Conservation (phyloP, 1,140 invertebrate genomes). For the Penaeus japonicus region DNA sequence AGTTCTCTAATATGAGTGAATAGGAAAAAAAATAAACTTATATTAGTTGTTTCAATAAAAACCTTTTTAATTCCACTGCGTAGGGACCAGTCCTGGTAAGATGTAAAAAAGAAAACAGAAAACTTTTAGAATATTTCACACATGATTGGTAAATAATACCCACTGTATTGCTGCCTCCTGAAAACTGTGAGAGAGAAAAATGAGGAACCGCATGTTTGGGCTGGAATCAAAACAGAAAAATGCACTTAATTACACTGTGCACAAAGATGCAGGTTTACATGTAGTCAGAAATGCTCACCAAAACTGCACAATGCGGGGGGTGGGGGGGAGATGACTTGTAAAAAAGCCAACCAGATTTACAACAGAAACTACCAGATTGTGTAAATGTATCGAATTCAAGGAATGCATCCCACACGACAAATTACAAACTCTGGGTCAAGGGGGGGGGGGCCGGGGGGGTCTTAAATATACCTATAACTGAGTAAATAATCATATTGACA, state of each 20-base stretch:
- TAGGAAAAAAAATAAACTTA: background rate
- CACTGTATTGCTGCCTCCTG: conserved; percentile 29
- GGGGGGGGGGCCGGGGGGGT: too few species aligned
- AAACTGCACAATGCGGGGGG: background rate
- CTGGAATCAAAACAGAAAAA: too few species aligned
- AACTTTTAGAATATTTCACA: conserved; percentile 18
- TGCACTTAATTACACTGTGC: background rate
- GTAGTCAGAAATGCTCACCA: background rate
- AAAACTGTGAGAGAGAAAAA: too few species aligned
- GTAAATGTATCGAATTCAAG: too few species aligned
- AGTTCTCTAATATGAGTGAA: conserved; percentile 26
- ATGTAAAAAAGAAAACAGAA: conserved; percentile 40
- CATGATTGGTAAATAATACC: conserved; percentile 21
- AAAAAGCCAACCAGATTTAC: too few species aligned
- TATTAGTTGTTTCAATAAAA: conserved; percentile 43
- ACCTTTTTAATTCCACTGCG: conserved; percentile 59
- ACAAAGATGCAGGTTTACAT: background rate
- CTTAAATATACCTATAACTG: too few species aligned
- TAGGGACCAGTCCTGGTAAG: conserved; percentile 58
- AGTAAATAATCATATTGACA: too few species aligned
- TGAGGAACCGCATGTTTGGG: too few species aligned
- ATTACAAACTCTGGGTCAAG: too few species aligned
- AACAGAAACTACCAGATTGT: background rate
- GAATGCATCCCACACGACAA: too few species aligned
- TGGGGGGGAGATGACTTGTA: too few species aligned